These are phyloP conservation scores for Silurus glanis DNA, from an alignment of 2,113 vertebrate species.

Conservation along the genomic window DNA sequence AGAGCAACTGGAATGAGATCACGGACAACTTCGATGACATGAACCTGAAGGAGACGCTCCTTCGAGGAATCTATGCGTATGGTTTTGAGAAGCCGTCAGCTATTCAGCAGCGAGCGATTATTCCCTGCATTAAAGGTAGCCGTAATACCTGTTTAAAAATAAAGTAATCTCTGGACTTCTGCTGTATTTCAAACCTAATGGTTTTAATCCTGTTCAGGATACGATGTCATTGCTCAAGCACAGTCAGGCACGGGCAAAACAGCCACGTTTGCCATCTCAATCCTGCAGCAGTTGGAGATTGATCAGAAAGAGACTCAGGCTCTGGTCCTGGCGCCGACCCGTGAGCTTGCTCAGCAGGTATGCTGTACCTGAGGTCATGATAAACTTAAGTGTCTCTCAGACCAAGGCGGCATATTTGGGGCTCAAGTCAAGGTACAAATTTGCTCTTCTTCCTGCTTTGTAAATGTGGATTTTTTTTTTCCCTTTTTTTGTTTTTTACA, in stretches of 20 bases:
- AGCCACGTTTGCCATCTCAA: conserved; percentile 99
- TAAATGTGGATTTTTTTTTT: conserved; percentile 32
- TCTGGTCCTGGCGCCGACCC: conserved; percentile 97
- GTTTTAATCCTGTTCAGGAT: conserved; percentile 76
- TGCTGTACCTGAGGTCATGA: conserved; percentile 73
- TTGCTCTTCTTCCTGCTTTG: conserved; percentile 53
- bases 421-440: conserved; percentile 69
- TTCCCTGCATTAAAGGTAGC: conserved; percentile 98
- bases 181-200: not conserved
- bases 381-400: conserved; percentile 71
- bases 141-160: not conserved
- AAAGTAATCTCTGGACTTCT: not conserved
- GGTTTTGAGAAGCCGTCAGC: conserved; percentile 99
- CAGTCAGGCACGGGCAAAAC: conserved; percentile 99
- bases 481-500: not conserved
- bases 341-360: conserved; percentile 99
- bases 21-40: conserved; percentile 99
- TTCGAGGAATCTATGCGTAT: conserved; percentile 96
- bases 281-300: conserved; percentile 99
- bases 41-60: conserved; percentile 96
- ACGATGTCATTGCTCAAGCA: conserved; percentile 99
- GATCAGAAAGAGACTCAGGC: conserved; percentile 98
- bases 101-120: conserved; percentile 98
- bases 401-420: conserved; percentile 77
- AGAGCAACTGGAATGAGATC: conserved; percentile 99